These are phyloP conservation scores for Chromobotia macracanthus DNA, from an alignment of 2,797 vertebrate species.

Conservation along the genomic window DNA sequence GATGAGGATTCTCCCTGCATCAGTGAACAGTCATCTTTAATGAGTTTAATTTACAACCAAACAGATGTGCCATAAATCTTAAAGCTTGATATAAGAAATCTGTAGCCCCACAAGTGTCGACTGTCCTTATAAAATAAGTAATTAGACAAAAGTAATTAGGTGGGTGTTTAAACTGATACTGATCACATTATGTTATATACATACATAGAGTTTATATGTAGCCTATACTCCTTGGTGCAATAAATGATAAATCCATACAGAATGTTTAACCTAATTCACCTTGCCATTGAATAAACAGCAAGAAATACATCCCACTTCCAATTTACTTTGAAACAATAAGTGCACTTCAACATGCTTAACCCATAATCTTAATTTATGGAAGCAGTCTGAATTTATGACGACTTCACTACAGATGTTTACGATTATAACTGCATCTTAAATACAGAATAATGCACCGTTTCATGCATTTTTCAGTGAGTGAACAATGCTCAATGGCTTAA, in stretches of 20 bases:
- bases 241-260: neutral
- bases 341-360: conserved; percentile 5
- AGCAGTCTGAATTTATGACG: conserved; percentile 5
- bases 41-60: conserved; percentile 20
- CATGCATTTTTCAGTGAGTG: conserved; percentile 3
- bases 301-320: neutral
- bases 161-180: neutral
- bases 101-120: neutral
- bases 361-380: conserved; percentile 1
- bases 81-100: neutral
- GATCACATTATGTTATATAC: neutral
- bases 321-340: neutral
- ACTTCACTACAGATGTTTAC: conserved; percentile 15
- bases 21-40: conserved; percentile 6
- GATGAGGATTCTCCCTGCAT: conserved; percentile 2
- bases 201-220: neutral
- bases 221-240: neutral
- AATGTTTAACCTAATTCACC: neutral
- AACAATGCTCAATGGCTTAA: conserved; percentile 26
- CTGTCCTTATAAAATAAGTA: neutral
- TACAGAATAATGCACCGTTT: neutral
- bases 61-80: neutral
- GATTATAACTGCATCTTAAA: conserved; percentile 3
- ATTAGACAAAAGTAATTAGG: neutral
- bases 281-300: neutral